Evolutionary conservation across 2,797 vertebrate species (phyloP).

Genomic region (Diplodus sargus): DNA sequence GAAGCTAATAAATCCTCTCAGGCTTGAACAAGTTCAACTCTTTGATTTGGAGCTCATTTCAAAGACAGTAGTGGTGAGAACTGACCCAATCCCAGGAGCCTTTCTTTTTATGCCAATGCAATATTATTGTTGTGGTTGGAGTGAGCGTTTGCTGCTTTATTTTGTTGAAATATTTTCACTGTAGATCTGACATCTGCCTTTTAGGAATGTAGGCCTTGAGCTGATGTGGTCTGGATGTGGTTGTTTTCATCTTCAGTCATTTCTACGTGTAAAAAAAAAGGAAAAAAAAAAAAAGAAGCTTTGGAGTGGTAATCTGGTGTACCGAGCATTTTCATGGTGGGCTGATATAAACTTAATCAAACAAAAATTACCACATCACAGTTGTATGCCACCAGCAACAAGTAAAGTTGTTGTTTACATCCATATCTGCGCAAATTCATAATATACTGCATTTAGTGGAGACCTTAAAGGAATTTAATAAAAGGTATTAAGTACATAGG

Average conservation of each 20-base stretch:
- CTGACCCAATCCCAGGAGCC: background rate
- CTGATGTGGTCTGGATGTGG: background rate
- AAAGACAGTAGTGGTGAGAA: background rate
- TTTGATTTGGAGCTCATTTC: background rate
- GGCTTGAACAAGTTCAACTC: background rate
- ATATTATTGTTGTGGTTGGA: background rate
- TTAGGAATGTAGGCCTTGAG: background rate
- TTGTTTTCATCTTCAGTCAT: background rate
- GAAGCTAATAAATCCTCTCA: background rate
- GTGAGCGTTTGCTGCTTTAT: background rate
- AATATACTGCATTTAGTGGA: too few relatives aligned
- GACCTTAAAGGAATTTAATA: too few relatives aligned
- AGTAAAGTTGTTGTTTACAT: too few relatives aligned
- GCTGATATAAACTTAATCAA: too few relatives aligned
- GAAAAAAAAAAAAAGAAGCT: too few relatives aligned
- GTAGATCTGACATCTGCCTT: background rate
- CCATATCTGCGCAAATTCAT: too few relatives aligned
- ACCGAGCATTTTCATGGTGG: too few relatives aligned
- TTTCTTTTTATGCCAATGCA: constrained; percentile 12
- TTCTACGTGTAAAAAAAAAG: background rate
- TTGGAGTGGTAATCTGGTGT: too few relatives aligned
- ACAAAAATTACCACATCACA: too few relatives aligned
- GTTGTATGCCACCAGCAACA: too few relatives aligned
- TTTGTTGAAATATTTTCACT: background rate
- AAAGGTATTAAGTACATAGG: too few relatives aligned